phyloP scores from a whole-genome alignment of 2,888 invertebrate genomes.

The Rotaria sp. region DNA sequence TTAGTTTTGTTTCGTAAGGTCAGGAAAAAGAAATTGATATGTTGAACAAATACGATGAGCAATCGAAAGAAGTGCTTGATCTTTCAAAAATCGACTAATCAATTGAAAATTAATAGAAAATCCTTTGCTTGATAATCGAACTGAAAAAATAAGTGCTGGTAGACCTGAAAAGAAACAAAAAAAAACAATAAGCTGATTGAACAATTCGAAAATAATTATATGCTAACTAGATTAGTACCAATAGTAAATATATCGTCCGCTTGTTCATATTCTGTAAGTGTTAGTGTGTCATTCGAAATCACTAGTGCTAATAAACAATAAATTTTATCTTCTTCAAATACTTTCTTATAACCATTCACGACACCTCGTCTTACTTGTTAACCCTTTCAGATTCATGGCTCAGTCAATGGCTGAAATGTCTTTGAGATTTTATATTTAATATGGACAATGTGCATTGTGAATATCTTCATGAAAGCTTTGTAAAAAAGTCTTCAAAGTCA shows the following conservation, averaged over 20 bases:
- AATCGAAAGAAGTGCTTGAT: conserved; percentile 67
- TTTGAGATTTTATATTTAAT: too few species aligned
- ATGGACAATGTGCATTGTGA: conserved; percentile 68
- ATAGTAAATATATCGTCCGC: conserved; percentile 57
- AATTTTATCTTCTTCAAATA: conserved; percentile 64
- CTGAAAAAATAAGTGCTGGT: conserved; percentile 37
- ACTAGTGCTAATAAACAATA: conserved; percentile 84
- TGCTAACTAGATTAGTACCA: conserved; percentile 35
- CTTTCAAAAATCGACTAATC: conserved; percentile 65
- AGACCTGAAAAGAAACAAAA: background rate
- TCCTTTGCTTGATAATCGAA: background rate
- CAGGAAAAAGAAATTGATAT: conserved; percentile 16
- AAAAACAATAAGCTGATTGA: background rate
- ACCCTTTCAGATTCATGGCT: too few species aligned
- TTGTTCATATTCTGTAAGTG: conserved; percentile 67
- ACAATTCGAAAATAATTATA: background rate
- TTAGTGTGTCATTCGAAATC: conserved; percentile 76
- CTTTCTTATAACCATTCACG: conserved; percentile 71
- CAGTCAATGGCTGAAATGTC: too few species aligned
- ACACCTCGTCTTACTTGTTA: conserved; percentile 80
- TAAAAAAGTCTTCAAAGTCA: too few species aligned
- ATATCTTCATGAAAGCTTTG: too few species aligned
- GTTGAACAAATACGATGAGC: conserved; percentile 59
- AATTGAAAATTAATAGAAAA: conserved; percentile 38
- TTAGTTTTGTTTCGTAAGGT: background rate